phyloP scores from a whole-genome alignment of 2,888 invertebrate genomes.

The Tetheella fluctuosa region DNA sequence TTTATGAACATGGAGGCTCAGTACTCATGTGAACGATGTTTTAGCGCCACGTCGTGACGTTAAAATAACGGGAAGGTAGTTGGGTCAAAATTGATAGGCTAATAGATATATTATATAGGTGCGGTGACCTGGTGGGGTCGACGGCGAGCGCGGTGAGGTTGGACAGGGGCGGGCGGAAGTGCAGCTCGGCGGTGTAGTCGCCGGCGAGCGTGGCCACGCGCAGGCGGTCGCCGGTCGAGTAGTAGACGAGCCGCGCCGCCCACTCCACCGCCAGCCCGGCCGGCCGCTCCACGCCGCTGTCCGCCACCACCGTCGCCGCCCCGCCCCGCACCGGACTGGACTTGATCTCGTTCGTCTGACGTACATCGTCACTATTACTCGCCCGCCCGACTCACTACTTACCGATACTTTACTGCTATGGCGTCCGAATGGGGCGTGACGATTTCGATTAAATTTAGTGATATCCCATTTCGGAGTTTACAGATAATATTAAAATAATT shows the following conservation, averaged over 20 bases:
- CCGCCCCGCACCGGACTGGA: slow-evolving; percentile 87
- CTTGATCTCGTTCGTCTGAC: slow-evolving; percentile 87
- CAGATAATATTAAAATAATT: no score
- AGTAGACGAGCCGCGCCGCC: slow-evolving; percentile 90
- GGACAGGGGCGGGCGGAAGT: slow-evolving; percentile 86
- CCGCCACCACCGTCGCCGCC: slow-evolving; percentile 86
- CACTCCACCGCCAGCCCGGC: slow-evolving; percentile 93
- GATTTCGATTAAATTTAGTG: no score
- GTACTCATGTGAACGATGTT: no score
- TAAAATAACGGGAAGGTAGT: no score
- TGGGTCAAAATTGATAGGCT: no score
- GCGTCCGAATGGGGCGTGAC: no score
- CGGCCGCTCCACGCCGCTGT: slow-evolving; percentile 86
- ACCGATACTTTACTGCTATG: no score
- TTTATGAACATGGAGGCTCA: no score
- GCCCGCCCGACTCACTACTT: no score
- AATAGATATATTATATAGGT: no score
- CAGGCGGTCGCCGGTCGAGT: slow-evolving; percentile 86
- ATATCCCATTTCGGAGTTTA: no score
- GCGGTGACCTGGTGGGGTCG: slow-evolving; percentile 79
- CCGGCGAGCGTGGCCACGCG: slow-evolving; percentile 89
- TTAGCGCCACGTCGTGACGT: no score
- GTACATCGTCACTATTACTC: not conserved
- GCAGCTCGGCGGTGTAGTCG: slow-evolving; percentile 83
- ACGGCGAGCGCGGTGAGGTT: slow-evolving; percentile 87